phyloP scores from a whole-genome alignment of 2,113 vertebrate species.

The Typhlomys cinereus region DNA sequence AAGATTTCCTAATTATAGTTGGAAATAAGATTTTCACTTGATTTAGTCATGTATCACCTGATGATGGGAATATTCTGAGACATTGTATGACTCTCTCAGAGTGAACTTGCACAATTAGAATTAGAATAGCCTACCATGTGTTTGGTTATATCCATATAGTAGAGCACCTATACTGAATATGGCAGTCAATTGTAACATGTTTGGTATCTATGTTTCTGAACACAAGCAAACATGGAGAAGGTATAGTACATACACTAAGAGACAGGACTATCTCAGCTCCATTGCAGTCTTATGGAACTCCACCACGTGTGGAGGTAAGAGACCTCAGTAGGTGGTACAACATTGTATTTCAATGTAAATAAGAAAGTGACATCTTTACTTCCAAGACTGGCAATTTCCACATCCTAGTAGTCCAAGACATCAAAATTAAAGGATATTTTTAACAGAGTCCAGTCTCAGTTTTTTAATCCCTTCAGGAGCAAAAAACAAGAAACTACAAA shows the following conservation, averaged over 20 bases:
- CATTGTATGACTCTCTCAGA: neutral
- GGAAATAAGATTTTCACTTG: neutral
- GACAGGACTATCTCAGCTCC: neutral
- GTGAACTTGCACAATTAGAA: neutral
- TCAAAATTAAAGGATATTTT: neutral
- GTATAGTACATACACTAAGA: neutral
- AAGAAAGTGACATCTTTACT: neutral
- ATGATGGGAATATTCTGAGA: neutral
- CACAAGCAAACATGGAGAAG: neutral
- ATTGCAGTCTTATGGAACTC: neutral
- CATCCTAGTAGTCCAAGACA: neutral
- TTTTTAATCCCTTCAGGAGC: neutral
- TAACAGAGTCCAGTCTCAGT: neutral
- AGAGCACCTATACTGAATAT: too few relatives aligned
- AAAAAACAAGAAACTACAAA: neutral
- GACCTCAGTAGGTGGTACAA: neutral
- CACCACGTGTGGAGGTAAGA: fast-evolving
- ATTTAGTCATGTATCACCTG: neutral
- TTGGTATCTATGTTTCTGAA: neutral
- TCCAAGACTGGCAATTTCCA: neutral
- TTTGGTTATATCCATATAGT: neutral
- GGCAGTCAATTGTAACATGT: neutral
- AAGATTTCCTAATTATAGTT: neutral
- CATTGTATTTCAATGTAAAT: neutral
- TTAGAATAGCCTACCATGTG: neutral